A percentile compares a stretch with the other conserved stretches of the same genome.
Evolutionary conservation across 2,888 invertebrate species (phyloP).

Genomic region (Crossocerus cetratus): DNA sequence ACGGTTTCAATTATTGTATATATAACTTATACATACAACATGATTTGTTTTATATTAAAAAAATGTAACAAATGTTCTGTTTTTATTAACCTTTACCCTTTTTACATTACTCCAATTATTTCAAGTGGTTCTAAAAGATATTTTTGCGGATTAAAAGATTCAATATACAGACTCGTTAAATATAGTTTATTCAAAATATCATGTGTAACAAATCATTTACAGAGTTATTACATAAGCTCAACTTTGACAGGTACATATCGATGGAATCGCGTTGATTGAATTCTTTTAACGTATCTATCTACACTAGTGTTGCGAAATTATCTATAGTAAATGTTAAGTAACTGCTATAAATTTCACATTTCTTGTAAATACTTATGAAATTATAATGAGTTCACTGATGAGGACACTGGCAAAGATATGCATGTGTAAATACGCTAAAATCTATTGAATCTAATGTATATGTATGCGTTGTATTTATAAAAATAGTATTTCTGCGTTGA

Average conservation of each 20-base stretch:
- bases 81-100: conserved; percentile 57
- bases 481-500: no score
- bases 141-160: neutral
- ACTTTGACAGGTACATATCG: neutral
- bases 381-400: no score
- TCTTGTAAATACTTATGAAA: no score
- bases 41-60: conserved; percentile 70
- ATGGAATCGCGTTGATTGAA: no score
- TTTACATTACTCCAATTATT: conserved; percentile 19
- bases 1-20: conserved; percentile 74
- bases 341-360: no score
- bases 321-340: no score
- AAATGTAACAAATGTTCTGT: conserved; percentile 62
- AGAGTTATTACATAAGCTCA: neutral
- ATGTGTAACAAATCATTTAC: neutral
- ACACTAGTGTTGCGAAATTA: no score
- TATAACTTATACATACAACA: conserved; percentile 69
- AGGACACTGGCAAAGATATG: no score
- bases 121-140: neutral
- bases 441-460: no score
- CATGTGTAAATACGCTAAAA: no score
- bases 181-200: neutral
- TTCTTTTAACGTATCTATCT: no score
- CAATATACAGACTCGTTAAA: neutral
- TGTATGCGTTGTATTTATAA: no score